Evolutionary conservation across 1,140 invertebrate genomes (phyloP), one percentile per base, ranked within the genome.

Genomic region (Globodera rostochiensis): DNA sequence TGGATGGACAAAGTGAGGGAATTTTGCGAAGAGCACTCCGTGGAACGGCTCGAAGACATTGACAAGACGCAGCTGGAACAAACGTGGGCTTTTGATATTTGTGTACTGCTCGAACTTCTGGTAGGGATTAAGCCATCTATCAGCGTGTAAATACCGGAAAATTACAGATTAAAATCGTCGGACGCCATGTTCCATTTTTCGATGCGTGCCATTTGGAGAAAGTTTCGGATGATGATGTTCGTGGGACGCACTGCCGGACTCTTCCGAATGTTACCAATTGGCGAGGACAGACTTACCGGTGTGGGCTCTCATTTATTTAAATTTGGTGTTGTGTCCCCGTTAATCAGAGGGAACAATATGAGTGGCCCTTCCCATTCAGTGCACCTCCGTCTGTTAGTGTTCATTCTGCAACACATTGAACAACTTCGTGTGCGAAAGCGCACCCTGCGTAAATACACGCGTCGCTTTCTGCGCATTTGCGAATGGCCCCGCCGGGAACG

Each of bases 241-340:
- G 47, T 78, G 15, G 57, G 77, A 78, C 77, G 77, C 0, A 78
- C 36, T 64, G 15, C 66, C 46, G 74, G 74, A 8, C 49, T 78
- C 45, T 78, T 78, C 25, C 71, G 47, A 78, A 78, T 78, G 77
- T 47, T 78, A 25, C 77, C 77, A 64, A 21, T 78, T 47, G 77
- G 70, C 25, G 19, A 78, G 36, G 77, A 78, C 25, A 45, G 36
- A 13, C 15, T 76, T 57, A 45, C 3, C 66, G 74, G 74, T 76
- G 66, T 6, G 4, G 45, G 19, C 50, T 50, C 36, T 36, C 36
- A 36, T 36, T 36, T 36, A 2, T 36, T 36, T 36, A 36, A 36
- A 36, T 36, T 36, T 36, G 36, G 36, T 3, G 25, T 36, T 36
- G 3, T 36, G 36, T 36, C 36, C 36, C 36, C 36, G 36, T 36